Base-by-base conservation (phyloP, 2,888 invertebrate genomes). In the Toxonevra muliebris region DNA sequence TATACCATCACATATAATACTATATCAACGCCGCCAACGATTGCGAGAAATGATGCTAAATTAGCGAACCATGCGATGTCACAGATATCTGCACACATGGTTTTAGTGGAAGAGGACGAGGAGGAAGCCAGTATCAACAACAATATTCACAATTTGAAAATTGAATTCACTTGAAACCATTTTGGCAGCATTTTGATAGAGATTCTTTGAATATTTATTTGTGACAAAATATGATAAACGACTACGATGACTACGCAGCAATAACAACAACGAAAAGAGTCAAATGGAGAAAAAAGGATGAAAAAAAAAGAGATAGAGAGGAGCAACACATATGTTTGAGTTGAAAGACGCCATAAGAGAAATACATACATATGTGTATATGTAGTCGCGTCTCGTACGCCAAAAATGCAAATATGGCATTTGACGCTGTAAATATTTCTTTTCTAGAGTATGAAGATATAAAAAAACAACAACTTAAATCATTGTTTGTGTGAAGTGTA, bases 381-480 rank as follows among this genome's bases (percentile, higher is more conserved):
- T 60, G 54, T 59, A n/a, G 13, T 19, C 30, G 42, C 40, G 60
- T 64, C 54, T 17, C 13, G 55, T 19, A 50, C 48, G 48, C 61
- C 65, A 65, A 69, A 66, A 68, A 71, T 61, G 77, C 75, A 81
- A 80, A 80, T 81, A 81, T 80, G 80, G 75, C 78, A 75, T 73
- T 80, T 81, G 80, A 81, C 80, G 76, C 74, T 74, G 75, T 73
- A 75, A 80, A 81, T 79, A 80, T 80, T 80, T 80, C 69, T 73
- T 76, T 52, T 53, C 54, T 15, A 20, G 15, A 12, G 48, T 48
- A 15, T 52, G 20, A 15, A 63, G 45, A 63, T 50, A 55, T 13
- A 52, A 62, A 41, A 50, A 41, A 7, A 20, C 3, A 55, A 60
- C 54, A 50, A 17, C 45, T 43, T 1, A 41, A n/a, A 50, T 50